A percentile compares a stretch with the other conserved stretches of the same genome.
These are phyloP conservation scores for Melopsittacus undulatus DNA, from an alignment of 2,797 vertebrate genomes.

Conservation along the genomic window DNA sequence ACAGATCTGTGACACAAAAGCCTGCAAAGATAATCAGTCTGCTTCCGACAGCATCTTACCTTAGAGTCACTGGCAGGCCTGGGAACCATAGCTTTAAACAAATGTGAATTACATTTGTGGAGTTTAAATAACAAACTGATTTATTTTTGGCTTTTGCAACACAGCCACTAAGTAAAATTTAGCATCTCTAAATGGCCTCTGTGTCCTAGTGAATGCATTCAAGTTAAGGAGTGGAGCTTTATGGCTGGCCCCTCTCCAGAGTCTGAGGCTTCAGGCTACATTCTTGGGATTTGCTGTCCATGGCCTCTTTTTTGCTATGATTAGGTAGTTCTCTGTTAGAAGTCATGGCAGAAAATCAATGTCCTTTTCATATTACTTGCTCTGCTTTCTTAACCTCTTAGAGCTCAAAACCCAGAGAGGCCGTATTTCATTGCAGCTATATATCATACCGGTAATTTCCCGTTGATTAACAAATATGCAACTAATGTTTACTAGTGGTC, in stretches of 20 bases:
- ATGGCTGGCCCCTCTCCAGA: conserved; percentile 46
- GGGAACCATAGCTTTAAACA: conserved; percentile 34
- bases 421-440: background rate
- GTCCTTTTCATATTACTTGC: conserved; percentile 60
- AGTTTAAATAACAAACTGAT: conserved; percentile 55
- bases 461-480: conserved; percentile 39
- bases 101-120: conserved; percentile 21
- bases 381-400: conserved; percentile 56
- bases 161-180: conserved; percentile 45
- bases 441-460: conserved; percentile 59
- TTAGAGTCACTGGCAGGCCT: conserved; percentile 5
- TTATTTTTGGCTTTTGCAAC: conserved; percentile 57
- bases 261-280: conserved; percentile 63
- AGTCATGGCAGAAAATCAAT: conserved; percentile 41
- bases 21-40: conserved; percentile 4
- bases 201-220: conserved; percentile 48
- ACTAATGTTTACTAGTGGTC: conserved; percentile 46
- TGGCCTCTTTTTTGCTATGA: conserved; percentile 33
- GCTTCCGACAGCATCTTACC: conserved; percentile 21
- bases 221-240: conserved; percentile 31
- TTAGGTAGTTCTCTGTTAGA: conserved; percentile 57
- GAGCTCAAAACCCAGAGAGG: conserved; percentile 46
- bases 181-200: conserved; percentile 42
- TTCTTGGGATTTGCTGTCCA: conserved; percentile 47
- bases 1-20: background rate